These are phyloP conservation scores for Agrilus mali DNA, from an alignment of 2,888 invertebrate species.

Conservation along the genomic window DNA sequence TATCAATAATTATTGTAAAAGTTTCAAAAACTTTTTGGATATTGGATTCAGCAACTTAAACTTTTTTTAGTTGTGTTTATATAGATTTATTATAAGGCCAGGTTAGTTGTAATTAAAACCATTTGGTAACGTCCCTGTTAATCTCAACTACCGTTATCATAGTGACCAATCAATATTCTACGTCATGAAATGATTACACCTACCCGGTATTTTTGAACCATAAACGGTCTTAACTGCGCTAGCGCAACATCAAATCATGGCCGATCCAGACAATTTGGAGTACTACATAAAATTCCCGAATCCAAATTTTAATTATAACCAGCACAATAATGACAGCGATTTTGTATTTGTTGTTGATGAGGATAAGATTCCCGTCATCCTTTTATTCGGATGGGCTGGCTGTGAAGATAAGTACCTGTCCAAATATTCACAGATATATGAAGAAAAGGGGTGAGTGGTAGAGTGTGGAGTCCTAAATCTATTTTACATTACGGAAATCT, in stretches of 20 bases:
- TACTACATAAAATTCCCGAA: slow-evolving; percentile 51
- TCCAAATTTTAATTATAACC: slow-evolving; percentile 33
- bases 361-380: slow-evolving; percentile 52
- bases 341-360: slow-evolving; percentile 47
- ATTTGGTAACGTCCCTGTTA: too few species aligned
- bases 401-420: slow-evolving; percentile 64
- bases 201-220: too few species aligned
- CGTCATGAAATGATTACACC: too few species aligned
- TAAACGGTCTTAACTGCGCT: too few species aligned
- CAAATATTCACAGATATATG: slow-evolving; percentile 68
- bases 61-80: too few species aligned
- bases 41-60: too few species aligned
- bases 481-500: not conserved
- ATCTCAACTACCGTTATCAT: too few species aligned
- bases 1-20: too few species aligned
- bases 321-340: slow-evolving; percentile 31
- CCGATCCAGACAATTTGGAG: slow-evolving; percentile 39
- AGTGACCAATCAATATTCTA: too few species aligned
- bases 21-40: too few species aligned
- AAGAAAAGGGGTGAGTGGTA: slow-evolving; percentile 54
- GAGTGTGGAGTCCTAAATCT: not conserved
- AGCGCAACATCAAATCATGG: slow-evolving; percentile 16
- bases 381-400: slow-evolving; percentile 70
- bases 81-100: too few species aligned
- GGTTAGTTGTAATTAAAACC: too few species aligned